Evolutionary conservation across 2,888 invertebrate genomes (phyloP).

Genomic region (Hyposoter didymator): DNA sequence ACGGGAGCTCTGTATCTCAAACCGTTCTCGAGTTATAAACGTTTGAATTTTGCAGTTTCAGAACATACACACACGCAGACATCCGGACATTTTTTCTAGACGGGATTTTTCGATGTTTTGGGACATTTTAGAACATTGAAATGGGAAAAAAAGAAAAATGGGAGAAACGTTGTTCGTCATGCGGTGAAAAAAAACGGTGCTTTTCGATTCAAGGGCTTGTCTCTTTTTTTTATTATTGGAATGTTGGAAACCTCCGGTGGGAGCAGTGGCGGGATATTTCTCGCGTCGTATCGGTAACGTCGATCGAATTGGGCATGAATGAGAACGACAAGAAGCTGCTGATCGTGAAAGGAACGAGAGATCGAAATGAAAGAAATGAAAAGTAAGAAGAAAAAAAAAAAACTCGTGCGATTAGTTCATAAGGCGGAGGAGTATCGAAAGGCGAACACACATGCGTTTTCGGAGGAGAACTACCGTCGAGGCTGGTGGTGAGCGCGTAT

Average conservation of each 20-base stretch:
- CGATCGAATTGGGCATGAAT: slow-evolving; percentile 52
- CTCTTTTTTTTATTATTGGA: background rate
- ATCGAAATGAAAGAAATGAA: slow-evolving; percentile 8
- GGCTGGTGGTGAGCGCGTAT: slow-evolving; percentile 59
- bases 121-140: no score
- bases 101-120: no score
- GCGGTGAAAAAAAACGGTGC: background rate
- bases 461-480: slow-evolving; percentile 30
- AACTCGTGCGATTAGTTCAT: slow-evolving; percentile 14
- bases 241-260: background rate
- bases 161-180: background rate
- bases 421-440: slow-evolving; percentile 44
- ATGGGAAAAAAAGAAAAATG: no score
- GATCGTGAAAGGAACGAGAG: slow-evolving; percentile 30
- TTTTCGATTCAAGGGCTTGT: background rate
- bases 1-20: no score
- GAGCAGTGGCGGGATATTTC: slow-evolving; percentile 34
- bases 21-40: no score
- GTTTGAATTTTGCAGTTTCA: no score
- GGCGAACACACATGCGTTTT: slow-evolving; percentile 26
- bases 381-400: slow-evolving; percentile 34
- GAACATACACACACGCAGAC: no score
- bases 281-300: slow-evolving; percentile 56
- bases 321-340: slow-evolving; percentile 46
- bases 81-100: no score